Evolutionary conservation across 2,113 vertebrate genomes (phyloP).

Genomic region (Megaceryle maxima): DNA sequence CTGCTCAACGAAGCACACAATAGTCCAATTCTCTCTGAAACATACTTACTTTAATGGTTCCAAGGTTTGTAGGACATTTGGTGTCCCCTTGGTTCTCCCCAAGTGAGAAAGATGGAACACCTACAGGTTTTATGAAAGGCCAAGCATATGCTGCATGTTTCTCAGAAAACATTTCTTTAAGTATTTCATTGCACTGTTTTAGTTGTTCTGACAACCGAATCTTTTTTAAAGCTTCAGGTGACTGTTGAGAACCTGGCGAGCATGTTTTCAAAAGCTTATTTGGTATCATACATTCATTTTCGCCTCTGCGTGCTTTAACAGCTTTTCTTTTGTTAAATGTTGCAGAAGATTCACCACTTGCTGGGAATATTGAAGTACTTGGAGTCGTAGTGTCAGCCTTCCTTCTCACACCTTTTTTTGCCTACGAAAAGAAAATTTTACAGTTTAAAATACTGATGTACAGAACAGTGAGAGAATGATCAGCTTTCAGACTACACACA

Average conservation of each 20-base stretch:
- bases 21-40: background rate
- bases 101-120: conserved; percentile 70
- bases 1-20: background rate
- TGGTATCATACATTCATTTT: conserved; percentile 51
- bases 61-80: conserved; percentile 85
- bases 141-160: conserved; percentile 85
- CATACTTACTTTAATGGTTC: conserved; percentile 83
- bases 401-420: conserved; percentile 85
- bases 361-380: conserved; percentile 51
- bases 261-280: conserved; percentile 75
- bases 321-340: conserved; percentile 48
- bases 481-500: background rate
- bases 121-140: conserved; percentile 87
- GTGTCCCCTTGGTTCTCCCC: conserved; percentile 80
- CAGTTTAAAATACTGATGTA: background rate
- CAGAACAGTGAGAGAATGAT: background rate
- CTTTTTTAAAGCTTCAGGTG: conserved; percentile 59
- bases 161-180: conserved; percentile 89
- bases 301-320: conserved; percentile 52
- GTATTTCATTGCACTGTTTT: conserved; percentile 79
- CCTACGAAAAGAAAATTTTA: conserved; percentile 58
- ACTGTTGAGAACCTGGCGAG: conserved; percentile 72
- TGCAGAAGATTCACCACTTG: conserved; percentile 58
- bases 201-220: conserved; percentile 76
- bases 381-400: conserved; percentile 83